Conservation (phyloP, 2,113 vertebrate genomes). For the Beaufortia kweichowensis region DNA sequence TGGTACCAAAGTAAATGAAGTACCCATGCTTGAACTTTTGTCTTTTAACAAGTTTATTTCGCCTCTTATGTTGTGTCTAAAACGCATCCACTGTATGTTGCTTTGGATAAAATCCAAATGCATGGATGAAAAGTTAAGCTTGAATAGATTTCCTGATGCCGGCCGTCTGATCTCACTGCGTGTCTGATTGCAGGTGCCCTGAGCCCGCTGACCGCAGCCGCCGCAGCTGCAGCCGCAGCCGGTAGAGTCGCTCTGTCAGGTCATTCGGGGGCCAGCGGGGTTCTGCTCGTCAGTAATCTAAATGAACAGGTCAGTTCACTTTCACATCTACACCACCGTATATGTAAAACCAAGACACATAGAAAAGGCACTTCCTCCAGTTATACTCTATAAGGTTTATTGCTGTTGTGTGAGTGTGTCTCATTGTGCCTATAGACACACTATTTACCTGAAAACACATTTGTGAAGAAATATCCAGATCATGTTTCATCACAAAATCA, state of each 20-base stretch:
- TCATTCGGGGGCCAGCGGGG: slow-evolving; percentile 85
- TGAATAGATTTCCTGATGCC: neutral
- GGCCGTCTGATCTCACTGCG: neutral
- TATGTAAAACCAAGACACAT: neutral
- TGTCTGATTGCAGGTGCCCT: slow-evolving; percentile 84
- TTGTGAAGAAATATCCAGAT: neutral
- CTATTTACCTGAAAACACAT: neutral
- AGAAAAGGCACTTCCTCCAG: neutral
- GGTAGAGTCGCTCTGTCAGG: slow-evolving; percentile 92
- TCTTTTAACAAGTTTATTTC: neutral
- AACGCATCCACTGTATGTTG: too few relatives aligned
- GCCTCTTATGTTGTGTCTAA: too few relatives aligned
- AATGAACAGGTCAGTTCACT: slow-evolving; percentile 94
- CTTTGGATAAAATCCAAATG: too few relatives aligned
- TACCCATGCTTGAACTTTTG: neutral
- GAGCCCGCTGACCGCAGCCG: slow-evolving; percentile 91
- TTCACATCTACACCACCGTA: neutral
- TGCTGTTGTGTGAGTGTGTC: neutral
- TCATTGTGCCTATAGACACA: neutral
- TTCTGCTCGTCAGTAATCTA: slow-evolving; percentile 97
- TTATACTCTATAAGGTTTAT: neutral
- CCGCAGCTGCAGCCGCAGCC: slow-evolving; percentile 90
- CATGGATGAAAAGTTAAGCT: too few relatives aligned
- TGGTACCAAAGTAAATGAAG: neutral
- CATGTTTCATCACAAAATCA: neutral